phyloP scores from a whole-genome alignment of 2,113 vertebrate genomes.

The Heteronetta atricapilla region DNA sequence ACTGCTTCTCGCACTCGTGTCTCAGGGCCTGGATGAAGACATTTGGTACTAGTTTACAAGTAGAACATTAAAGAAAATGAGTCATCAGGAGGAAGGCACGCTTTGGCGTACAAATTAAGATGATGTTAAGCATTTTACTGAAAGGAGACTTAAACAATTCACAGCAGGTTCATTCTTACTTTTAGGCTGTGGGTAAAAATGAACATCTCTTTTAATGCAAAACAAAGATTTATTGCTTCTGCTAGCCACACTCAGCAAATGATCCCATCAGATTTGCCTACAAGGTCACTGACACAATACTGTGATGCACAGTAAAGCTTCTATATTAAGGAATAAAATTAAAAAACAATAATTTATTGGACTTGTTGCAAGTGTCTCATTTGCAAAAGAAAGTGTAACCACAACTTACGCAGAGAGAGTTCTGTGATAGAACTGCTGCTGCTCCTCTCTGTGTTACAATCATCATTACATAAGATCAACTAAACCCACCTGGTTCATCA shows the following conservation, averaged over 20 bases:
- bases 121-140: background rate
- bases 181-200: background rate
- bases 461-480: background rate
- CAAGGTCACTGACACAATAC: background rate
- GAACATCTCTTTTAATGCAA: background rate
- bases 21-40: background rate
- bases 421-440: background rate
- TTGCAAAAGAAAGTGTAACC: background rate
- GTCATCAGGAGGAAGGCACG: background rate
- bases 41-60: background rate
- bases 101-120: background rate
- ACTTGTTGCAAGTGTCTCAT: background rate
- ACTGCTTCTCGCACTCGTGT: accelerated
- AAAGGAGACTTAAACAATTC: background rate
- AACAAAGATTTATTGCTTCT: background rate
- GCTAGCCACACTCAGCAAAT: background rate
- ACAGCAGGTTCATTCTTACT: background rate
- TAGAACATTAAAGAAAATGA: background rate
- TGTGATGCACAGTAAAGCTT: background rate
- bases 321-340: background rate
- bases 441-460: background rate
- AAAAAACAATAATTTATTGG: background rate
- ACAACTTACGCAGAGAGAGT: background rate
- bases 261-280: background rate
- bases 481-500: background rate